These are phyloP conservation scores for Columbina picui DNA, from an alignment of 2,113 vertebrate species.

Conservation along the genomic window DNA sequence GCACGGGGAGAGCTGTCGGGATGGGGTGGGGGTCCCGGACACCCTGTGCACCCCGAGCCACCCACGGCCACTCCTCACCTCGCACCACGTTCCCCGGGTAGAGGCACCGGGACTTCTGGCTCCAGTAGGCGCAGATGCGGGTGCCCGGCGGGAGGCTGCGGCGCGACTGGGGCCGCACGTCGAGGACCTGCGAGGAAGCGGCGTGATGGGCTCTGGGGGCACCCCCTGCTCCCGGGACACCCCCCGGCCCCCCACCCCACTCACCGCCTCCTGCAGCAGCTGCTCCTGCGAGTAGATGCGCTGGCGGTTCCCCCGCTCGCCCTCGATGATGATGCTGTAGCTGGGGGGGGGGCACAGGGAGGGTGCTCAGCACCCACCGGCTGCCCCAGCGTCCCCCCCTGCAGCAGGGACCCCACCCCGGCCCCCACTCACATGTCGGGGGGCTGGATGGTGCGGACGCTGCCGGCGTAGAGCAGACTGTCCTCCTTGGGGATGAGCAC, in stretches of 20 bases:
- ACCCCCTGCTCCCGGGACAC: rapidly evolving
- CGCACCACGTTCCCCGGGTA: slow-evolving; percentile 90
- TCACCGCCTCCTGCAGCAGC: slow-evolving; percentile 94
- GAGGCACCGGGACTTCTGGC: slow-evolving; percentile 92
- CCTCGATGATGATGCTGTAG: slow-evolving; percentile 92
- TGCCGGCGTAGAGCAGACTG: slow-evolving; percentile 91
- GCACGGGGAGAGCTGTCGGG: rapidly evolving
- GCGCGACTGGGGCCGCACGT: slow-evolving; percentile 86
- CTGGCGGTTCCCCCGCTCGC: slow-evolving; percentile 91
- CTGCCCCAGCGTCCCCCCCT: rapidly evolving
- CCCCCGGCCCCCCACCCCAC: neutral
- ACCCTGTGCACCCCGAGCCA: neutral
- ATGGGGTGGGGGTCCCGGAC: rapidly evolving
- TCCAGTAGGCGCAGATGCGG: slow-evolving; percentile 95
- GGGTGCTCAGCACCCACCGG: neutral
- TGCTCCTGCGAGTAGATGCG: slow-evolving; percentile 94
- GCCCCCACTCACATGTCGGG: slow-evolving; percentile 85
- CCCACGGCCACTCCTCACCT: slow-evolving; percentile 74
- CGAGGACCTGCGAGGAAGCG: slow-evolving; percentile 81
- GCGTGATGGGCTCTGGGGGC: neutral
- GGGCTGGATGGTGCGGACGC: slow-evolving; percentile 87
- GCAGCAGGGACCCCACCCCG: neutral
- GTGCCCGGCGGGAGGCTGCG: slow-evolving; percentile 83
- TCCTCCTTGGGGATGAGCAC: slow-evolving; percentile 95
- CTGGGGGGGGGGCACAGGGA: slow-evolving; percentile 57